Evolutionary conservation across 2,888 invertebrate genomes (phyloP), one percentile per base, ranked within the genome.

Genomic region (Erebia epiphron): DNA sequence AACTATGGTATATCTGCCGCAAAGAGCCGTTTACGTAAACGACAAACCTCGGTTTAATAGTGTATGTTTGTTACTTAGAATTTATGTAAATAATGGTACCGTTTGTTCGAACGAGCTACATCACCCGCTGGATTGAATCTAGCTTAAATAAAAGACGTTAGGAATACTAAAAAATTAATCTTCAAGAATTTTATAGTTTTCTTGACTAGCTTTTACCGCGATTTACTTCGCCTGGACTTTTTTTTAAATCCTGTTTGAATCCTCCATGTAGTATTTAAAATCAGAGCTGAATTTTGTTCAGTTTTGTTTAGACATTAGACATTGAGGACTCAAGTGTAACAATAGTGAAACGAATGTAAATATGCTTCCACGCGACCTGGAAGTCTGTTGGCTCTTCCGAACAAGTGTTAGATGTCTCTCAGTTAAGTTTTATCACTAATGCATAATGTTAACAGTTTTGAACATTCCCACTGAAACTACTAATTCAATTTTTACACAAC

Each of bases 41-140:
- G 26, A 63, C 65, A 56, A 54, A 54, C n/a, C 11, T 65, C 54
- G 2, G 41, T 65, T 54, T 41, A 10, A 49, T 26, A 50, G 49
- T 50, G 65, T 54, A 43, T 65, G 65, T 65, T 62, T 54, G 26
- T 41, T 52, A 64, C 26, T 64, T 66, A 56, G 57, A 43, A 46
- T 57, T 46, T 49, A 21, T 63, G 67, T 71, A 62, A 61, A 68
- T 66, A 68, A 68, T 62, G 14, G n/a, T 57, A 67, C 13, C n/a
- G 46, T 70, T 68, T 73, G 73, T 68, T 73, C 68, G 70, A 21
- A 68, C 11, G 73, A 73, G 62, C 46, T 18, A 21, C 61, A 43
- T 43, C 13, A 43, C 43, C 14, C 0, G n/a, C 11, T 46, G 4
- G 8, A 9, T 21, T 21, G 10, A 16, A 35, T 60, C 14, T 0